Evolutionary conservation across 2,888 invertebrate species (phyloP).

Genomic region (Euzophera pinguis): DNA sequence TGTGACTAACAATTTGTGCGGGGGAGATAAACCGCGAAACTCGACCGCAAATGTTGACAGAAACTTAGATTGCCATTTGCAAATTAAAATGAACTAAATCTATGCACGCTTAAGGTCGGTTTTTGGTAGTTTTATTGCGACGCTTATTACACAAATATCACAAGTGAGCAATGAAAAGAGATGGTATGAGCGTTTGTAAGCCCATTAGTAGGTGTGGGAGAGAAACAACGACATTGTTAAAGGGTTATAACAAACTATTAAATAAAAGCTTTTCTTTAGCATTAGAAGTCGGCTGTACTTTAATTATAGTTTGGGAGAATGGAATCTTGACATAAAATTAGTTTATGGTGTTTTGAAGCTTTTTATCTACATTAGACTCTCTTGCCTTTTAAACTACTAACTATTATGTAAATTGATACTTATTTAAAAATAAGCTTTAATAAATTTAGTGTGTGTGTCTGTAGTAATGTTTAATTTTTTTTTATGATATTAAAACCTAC

Average conservation of each 20-base stretch:
- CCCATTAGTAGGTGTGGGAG: constrained; percentile 39
- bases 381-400: no score
- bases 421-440: no score
- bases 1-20: constrained; percentile 66
- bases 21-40: constrained; percentile 69
- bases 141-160: constrained; percentile 33
- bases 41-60: constrained; percentile 71
- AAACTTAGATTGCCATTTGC: constrained; percentile 28
- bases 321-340: no score
- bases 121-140: constrained; percentile 13
- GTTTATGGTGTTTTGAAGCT: no score
- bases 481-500: no score
- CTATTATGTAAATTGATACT: no score
- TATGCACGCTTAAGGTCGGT: constrained; percentile 20
- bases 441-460: no score
- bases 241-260: constrained; percentile 30
- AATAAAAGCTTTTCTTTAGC: constrained; percentile 24
- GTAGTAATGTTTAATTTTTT: no score
- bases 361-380: no score
- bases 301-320: background rate
- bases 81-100: constrained; percentile 34
- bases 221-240: constrained; percentile 33
- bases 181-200: constrained; percentile 37
- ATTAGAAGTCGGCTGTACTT: background rate
- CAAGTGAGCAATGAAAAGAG: constrained; percentile 46